Percentiles rank a stretch among this genome's conserved stretches.
Evolutionary conservation across 2,113 vertebrate species (phyloP).

Genomic region (Gallinago media): DNA sequence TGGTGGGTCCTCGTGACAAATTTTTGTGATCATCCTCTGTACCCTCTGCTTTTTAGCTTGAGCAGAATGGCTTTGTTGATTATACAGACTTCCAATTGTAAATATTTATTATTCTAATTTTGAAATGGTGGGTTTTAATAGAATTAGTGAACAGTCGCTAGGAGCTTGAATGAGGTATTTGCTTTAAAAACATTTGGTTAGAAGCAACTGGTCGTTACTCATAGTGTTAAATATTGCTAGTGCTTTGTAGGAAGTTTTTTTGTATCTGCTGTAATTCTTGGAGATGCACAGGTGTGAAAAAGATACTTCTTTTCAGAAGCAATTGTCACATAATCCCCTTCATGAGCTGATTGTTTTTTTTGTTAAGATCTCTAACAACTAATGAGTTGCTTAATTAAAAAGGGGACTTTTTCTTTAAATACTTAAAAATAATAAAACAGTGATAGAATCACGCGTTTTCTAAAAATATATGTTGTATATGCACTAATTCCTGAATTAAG

Average conservation of each 20-base stretch:
- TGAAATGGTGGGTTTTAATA: background rate
- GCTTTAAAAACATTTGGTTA: background rate
- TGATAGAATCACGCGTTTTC: background rate
- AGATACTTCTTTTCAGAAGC: background rate
- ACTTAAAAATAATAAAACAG: background rate
- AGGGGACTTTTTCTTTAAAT: background rate
- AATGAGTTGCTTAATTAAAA: background rate
- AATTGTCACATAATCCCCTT: background rate
- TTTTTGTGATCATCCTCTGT: rapidly evolving
- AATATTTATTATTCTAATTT: background rate
- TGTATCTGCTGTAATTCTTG: background rate
- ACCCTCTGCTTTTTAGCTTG: background rate
- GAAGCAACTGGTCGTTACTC: background rate
- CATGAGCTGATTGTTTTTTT: background rate
- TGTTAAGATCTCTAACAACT: background rate
- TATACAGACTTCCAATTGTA: rapidly evolving
- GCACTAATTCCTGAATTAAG: background rate
- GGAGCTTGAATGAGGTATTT: background rate
- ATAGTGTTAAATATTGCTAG: background rate
- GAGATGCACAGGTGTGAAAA: background rate
- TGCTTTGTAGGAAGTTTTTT: background rate
- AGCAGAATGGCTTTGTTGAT: background rate
- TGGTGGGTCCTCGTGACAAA: rapidly evolving
- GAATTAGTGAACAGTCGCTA: background rate
- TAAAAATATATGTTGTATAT: rapidly evolving